Percentiles rank a stretch among this genome's conserved stretches.
Evolutionary conservation across 2,797 vertebrate genomes (phyloP).

Genomic region (Pelochelys cantorii): DNA sequence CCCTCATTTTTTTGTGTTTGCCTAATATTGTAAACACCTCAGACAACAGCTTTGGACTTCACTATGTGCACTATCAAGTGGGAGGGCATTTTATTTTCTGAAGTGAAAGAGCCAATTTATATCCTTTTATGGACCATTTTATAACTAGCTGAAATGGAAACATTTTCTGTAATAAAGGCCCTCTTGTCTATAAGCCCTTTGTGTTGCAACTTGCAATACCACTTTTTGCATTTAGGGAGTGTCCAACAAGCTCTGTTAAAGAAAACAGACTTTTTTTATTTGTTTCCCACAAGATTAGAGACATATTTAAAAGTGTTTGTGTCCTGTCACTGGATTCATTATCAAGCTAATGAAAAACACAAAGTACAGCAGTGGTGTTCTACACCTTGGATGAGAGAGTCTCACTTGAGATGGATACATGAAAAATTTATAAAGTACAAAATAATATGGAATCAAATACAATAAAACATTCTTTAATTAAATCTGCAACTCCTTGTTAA

Average conservation of each 20-base stretch:
- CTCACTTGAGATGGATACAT: neutral
- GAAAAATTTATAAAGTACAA: neutral
- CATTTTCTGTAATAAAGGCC: slow-evolving; percentile 75
- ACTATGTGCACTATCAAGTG: slow-evolving; percentile 67
- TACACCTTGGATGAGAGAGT: neutral
- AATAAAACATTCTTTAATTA: neutral
- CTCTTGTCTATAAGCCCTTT: slow-evolving; percentile 75
- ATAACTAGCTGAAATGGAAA: slow-evolving; percentile 72
- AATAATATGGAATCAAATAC: neutral
- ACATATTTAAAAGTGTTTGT: neutral
- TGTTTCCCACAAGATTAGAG: slow-evolving; percentile 11
- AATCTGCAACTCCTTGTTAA: neutral
- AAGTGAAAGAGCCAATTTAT: slow-evolving; percentile 77
- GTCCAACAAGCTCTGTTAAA: slow-evolving; percentile 52
- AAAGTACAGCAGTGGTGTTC: neutral
- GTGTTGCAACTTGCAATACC: slow-evolving; percentile 55
- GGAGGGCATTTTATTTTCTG: slow-evolving; percentile 80
- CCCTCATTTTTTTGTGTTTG: neutral
- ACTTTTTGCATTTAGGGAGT: slow-evolving; percentile 47
- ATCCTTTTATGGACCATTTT: slow-evolving; percentile 74
- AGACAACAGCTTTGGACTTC: slow-evolving; percentile 55
- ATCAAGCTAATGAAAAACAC: slow-evolving; percentile 5
- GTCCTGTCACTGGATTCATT: neutral
- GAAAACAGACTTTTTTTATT: slow-evolving; percentile 44
- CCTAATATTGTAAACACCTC: slow-evolving; percentile 60